Conservation (phyloP, 2,888 invertebrate species). For the Halictus ligatus region DNA sequence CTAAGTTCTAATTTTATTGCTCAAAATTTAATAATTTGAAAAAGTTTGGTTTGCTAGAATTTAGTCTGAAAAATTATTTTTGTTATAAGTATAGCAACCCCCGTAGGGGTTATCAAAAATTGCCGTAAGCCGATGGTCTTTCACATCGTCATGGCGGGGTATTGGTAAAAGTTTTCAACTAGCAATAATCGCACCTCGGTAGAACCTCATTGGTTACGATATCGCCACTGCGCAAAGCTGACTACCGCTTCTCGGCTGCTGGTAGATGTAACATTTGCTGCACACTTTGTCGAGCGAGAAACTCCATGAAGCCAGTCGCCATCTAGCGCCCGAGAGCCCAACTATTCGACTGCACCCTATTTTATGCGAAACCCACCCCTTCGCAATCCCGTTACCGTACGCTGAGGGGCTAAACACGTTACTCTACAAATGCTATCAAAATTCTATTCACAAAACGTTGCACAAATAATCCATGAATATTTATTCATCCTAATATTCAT, state of each 20-base stretch:
- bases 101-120: conserved; percentile 90
- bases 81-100: conserved; percentile 72
- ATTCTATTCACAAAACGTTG: background rate
- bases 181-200: conserved; percentile 96
- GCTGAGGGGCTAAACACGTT: background rate
- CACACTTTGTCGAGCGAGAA: conserved; percentile 32
- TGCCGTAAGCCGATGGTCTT: conserved; percentile 94
- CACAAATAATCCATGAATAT: background rate
- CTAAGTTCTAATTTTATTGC: no score
- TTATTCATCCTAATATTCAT: background rate
- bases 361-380: background rate
- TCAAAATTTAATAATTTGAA: no score
- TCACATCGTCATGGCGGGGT: conserved; percentile 95
- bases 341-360: background rate
- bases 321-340: conserved; percentile 12
- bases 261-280: conserved; percentile 8
- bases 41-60: no score
- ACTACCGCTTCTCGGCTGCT: conserved; percentile 76
- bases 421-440: conserved; percentile 6
- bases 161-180: conserved; percentile 97
- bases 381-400: background rate
- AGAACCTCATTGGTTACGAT: conserved; percentile 96
- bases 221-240: conserved; percentile 96
- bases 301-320: conserved; percentile 24
- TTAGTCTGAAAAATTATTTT: conserved; percentile 44